These are phyloP conservation scores for Cirrhinus mrigala DNA, from an alignment of 2,797 vertebrate genomes.

Conservation along the genomic window DNA sequence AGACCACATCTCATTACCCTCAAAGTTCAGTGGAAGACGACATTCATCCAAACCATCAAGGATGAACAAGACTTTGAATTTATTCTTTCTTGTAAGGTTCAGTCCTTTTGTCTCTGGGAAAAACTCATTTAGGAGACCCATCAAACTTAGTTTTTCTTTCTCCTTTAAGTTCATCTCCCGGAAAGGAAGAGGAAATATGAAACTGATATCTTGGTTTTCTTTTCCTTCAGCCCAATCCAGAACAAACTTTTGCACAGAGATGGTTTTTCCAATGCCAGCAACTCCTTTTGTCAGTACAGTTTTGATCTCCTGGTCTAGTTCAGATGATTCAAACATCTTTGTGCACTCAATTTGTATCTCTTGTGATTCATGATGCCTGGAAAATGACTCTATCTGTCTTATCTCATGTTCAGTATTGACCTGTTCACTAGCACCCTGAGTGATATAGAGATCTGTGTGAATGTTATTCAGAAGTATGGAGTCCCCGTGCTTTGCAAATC, in stretches of 20 bases:
- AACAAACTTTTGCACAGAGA: not conserved
- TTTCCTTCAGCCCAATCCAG: not conserved
- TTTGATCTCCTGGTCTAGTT: not conserved
- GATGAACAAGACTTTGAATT: not conserved
- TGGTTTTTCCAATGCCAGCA: not conserved
- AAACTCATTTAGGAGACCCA: not conserved
- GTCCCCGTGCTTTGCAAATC: not conserved
- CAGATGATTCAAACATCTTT: not conserved
- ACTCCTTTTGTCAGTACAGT: not conserved
- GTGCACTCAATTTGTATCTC: not conserved
- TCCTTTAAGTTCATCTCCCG: not conserved
- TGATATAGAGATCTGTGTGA: not conserved
- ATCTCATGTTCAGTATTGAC: not conserved
- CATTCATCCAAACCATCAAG: not conserved
- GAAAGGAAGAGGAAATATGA: not conserved
- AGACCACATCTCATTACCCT: not conserved
- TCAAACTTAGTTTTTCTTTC: not conserved
- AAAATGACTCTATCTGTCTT: not conserved
- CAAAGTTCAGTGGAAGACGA: not conserved
- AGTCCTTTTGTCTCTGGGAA: not conserved
- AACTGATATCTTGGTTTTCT: not conserved
- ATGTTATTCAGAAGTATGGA: not conserved
- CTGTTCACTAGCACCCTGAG: not conserved
- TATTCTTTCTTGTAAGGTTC: not conserved
- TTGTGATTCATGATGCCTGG: not conserved